phyloP scores from a whole-genome alignment of 2,888 invertebrate species.

The Glaucopsyche alexis region DNA sequence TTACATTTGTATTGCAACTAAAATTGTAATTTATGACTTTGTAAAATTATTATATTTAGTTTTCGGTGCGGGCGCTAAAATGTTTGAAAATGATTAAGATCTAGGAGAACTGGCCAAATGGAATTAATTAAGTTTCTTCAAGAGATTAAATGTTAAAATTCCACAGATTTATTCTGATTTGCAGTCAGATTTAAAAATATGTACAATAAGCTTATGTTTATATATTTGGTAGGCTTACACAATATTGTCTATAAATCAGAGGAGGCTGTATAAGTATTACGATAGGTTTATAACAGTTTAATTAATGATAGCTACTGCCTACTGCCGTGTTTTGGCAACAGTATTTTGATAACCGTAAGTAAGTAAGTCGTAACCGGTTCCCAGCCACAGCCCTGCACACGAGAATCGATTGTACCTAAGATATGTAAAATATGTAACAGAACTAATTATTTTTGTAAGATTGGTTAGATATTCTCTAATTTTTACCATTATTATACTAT shows the following conservation, averaged over 20 bases:
- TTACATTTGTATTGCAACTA: background rate
- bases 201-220: background rate
- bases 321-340: background rate
- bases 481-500: too few species aligned
- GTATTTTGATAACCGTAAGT: background rate
- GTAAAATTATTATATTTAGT: slow-evolving; percentile 10
- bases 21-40: background rate
- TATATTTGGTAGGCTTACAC: background rate
- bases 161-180: background rate
- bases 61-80: background rate
- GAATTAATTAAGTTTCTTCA: background rate
- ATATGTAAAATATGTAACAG: too few species aligned
- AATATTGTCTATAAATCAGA: background rate
- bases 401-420: too few species aligned
- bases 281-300: background rate
- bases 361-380: too few species aligned
- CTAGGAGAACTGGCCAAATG: background rate
- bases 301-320: background rate
- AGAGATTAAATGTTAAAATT: background rate
- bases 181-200: background rate
- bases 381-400: too few species aligned
- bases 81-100: background rate
- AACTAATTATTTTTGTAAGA: too few species aligned
- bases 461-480: too few species aligned
- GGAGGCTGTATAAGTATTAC: background rate